A percentile compares a stretch with the other conserved stretches of the same genome.
Conservation (phyloP, 2,797 vertebrate genomes). For the Malacoraja senta region DNA sequence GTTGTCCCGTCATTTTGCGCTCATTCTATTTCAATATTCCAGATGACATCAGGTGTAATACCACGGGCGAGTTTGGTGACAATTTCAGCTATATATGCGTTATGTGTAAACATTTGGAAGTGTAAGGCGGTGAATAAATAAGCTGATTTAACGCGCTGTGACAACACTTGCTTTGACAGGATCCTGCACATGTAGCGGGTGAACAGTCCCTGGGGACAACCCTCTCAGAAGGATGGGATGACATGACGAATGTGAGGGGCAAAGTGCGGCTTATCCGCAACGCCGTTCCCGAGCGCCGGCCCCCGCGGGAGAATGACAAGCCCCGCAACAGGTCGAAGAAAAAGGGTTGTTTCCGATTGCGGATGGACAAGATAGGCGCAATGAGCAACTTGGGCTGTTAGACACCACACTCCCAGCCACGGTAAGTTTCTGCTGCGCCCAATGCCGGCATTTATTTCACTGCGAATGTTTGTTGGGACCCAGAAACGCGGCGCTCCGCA, state of each 20-base stretch:
- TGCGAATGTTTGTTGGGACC: too few relatives aligned
- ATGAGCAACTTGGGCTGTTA: conserved; percentile 93
- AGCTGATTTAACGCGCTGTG: too few relatives aligned
- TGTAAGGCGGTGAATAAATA: too few relatives aligned
- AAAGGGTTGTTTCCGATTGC: conserved; percentile 90
- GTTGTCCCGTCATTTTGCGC: too few relatives aligned
- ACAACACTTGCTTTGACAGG: conserved; percentile 50
- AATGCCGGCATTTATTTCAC: not conserved
- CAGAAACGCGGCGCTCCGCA: too few relatives aligned
- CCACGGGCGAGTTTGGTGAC: too few relatives aligned
- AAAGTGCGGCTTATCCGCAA: conserved; percentile 68
- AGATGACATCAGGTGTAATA: too few relatives aligned
- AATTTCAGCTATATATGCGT: too few relatives aligned
- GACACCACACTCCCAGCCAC: conserved; percentile 58
- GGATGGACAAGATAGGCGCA: conserved; percentile 93
- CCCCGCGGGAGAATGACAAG: conserved; percentile 69
- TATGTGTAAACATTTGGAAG: too few relatives aligned
- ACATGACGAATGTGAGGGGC: conserved; percentile 49
- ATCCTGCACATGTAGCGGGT: conserved; percentile 64
- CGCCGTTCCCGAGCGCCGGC: conserved; percentile 68
- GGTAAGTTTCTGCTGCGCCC: conserved; percentile 60
- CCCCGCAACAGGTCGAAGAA: conserved; percentile 65
- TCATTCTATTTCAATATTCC: too few relatives aligned
- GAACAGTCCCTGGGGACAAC: conserved; percentile 68
- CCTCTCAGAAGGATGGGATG: conserved; percentile 63